A percentile compares a stretch with the other conserved stretches of the same genome.
phyloP scores from a whole-genome alignment of 2,797 vertebrate genomes.

The Gambelia wislizenii region DNA sequence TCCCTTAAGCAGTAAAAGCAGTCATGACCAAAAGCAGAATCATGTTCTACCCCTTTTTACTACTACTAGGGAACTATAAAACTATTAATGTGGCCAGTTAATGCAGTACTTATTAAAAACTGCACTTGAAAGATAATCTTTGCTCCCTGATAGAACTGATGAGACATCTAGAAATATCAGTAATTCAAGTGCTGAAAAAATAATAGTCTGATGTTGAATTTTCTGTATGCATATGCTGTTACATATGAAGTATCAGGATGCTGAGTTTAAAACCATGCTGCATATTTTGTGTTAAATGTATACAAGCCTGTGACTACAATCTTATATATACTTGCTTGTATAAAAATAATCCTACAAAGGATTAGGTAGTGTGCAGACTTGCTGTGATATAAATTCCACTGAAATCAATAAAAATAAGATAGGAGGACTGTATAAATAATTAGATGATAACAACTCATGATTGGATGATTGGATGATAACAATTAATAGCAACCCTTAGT shows the following conservation, averaged over 20 bases:
- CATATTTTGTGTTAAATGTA: not conserved
- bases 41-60: conserved; percentile 10
- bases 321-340: not conserved
- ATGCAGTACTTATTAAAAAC: not conserved
- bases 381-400: not conserved
- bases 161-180: not conserved
- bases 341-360: not conserved
- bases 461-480: too few species aligned
- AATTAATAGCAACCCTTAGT: too few species aligned
- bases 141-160: not conserved
- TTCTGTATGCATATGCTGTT: not conserved
- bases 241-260: not conserved
- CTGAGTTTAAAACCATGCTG: not conserved
- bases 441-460: too few species aligned
- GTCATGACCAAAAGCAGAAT: conserved; percentile 44
- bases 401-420: not conserved
- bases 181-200: not conserved
- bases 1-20: conserved; percentile 26
- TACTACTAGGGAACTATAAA: not conserved
- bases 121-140: not conserved
- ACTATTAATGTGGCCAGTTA: not conserved
- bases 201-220: not conserved
- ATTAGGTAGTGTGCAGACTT: not conserved
- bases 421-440: too few species aligned
- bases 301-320: not conserved